Conservation (phyloP, 2,797 vertebrate species). For the Coranthus polyacanthus region DNA sequence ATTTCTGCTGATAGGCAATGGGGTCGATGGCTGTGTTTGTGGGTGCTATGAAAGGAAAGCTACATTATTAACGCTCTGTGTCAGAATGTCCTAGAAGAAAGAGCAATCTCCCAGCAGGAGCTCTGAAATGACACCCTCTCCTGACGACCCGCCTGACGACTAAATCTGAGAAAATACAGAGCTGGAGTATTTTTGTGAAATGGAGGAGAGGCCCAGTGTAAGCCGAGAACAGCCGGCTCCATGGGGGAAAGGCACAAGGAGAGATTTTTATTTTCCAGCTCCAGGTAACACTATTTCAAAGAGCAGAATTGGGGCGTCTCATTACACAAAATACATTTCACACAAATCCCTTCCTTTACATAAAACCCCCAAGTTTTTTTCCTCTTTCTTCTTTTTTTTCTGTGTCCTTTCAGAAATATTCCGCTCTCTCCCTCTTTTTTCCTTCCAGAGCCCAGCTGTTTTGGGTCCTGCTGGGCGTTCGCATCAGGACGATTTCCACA, state of each 20-base stretch:
- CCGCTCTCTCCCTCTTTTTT: slow-evolving; percentile 35
- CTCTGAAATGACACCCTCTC: slow-evolving; percentile 65
- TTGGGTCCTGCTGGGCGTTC: slow-evolving; percentile 67
- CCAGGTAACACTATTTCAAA: slow-evolving; percentile 71
- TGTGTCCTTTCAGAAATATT: slow-evolving; percentile 43
- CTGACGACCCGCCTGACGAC: slow-evolving; percentile 50
- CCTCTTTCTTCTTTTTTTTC: slow-evolving; percentile 16
- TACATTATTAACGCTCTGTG: slow-evolving; percentile 62
- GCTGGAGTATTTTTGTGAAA: slow-evolving; percentile 56
- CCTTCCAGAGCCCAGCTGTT: slow-evolving; percentile 71
- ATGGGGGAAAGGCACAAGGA: slow-evolving; percentile 33
- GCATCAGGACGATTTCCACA: slow-evolving; percentile 71
- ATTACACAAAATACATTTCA: slow-evolving; percentile 74
- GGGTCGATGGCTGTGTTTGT: slow-evolving; percentile 54
- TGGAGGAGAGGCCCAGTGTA: slow-evolving; percentile 38
- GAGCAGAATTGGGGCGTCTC: slow-evolving; percentile 62
- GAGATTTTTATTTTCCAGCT: slow-evolving; percentile 68
- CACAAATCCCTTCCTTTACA: slow-evolving; percentile 61
- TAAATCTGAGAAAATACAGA: slow-evolving; percentile 63
- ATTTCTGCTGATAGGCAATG: slow-evolving; percentile 59
- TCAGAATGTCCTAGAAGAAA: slow-evolving; percentile 66
- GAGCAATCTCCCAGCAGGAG: slow-evolving; percentile 68
- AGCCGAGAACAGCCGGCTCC: slow-evolving; percentile 44
- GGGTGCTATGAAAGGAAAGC: slow-evolving; percentile 33
- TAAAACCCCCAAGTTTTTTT: slow-evolving; percentile 55